Evolutionary conservation across 2,113 vertebrate genomes (phyloP), one percentile per base, ranked within the genome.

Genomic region (Thymallus thymallus): DNA sequence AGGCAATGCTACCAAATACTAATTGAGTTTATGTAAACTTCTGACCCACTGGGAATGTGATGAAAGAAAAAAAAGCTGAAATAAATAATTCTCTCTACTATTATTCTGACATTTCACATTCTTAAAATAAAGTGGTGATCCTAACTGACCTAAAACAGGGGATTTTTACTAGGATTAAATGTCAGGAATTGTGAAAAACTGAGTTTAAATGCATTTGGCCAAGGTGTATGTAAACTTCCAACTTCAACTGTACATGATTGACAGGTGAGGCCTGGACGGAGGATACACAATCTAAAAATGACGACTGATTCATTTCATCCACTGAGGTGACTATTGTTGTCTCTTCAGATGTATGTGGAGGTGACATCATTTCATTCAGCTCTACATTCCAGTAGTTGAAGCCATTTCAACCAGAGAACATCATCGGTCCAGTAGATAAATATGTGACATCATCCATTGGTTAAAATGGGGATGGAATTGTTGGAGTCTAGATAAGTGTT

Each of bases 251-350:
- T n/a, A n/a, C 20, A 61, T 24, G 58, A 16, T 61, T 61, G 48
- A 61, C 10, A 23, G 22, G 58, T 22, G 58, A 61, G n/a, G n/a
- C 26, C 26, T 26, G 26, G 26, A 26, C 2, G 26, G 26, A 26
- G 20, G 20, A 3, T 41, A 9, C 58, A 10, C 4, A 5, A 61
- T 61, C 81, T 88, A 85, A 84, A 87, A 84, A 81, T 41, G 80
- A 73, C 10, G 77, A 45, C 79, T 86, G 88, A 88, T 88, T 86
- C 86, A 89, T 72, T 82, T 81, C 81, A 85, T 91, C 89, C 90
- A 88, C 67, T 12, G 12, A 74, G 41, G 18, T 23, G 48, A 30
- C 81, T 81, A 76, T 79, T 82, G 72, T 77, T 64, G 67, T 76
- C 79, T 75, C 51, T 80, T 80, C 74, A 74, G 9, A 78, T 80